Evolutionary conservation across 2,797 vertebrate genomes (phyloP).

Genomic region (Sebastes itinus): DNA sequence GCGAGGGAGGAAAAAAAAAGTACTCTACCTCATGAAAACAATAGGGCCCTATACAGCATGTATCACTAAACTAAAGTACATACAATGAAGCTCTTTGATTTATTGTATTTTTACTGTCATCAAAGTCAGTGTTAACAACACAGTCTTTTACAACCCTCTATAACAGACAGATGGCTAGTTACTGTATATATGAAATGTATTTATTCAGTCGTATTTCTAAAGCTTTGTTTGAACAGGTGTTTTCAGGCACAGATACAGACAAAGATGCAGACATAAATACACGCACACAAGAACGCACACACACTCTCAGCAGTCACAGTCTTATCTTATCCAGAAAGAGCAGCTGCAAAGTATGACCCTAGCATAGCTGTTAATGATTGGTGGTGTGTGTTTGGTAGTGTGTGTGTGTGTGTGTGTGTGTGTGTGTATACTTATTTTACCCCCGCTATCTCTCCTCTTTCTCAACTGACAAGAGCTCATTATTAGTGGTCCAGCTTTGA

Average conservation of each 20-base stretch:
- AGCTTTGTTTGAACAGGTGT: conserved; percentile 92
- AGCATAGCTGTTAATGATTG: conserved; percentile 87
- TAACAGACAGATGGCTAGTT: conserved; percentile 75
- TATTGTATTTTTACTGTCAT: conserved; percentile 64
- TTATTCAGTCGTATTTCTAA: conserved; percentile 80
- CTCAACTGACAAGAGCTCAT: conserved; percentile 73
- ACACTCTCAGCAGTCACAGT: conserved; percentile 65
- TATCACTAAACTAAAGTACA: conserved; percentile 7
- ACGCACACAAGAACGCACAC: conserved; percentile 26
- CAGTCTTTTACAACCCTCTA: conserved; percentile 59
- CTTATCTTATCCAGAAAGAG: conserved; percentile 90
- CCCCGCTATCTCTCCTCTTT: conserved; percentile 63
- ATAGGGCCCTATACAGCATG: neutral
- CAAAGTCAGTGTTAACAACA: conserved; percentile 56
- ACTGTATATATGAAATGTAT: conserved; percentile 80
- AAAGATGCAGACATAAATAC: conserved; percentile 60
- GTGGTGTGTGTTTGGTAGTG: conserved; percentile 44
- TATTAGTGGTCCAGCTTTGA: conserved; percentile 79
- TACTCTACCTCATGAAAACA: conserved; percentile 10
- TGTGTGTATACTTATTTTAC: conserved; percentile 28
- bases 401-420: conserved; percentile 26
- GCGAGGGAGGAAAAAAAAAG: neutral
- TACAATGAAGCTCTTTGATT: conserved; percentile 61
- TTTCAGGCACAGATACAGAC: conserved; percentile 66
- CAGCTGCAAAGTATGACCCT: conserved; percentile 85